phyloP scores from a whole-genome alignment of 2,113 vertebrate genomes.

The Archilochus colubris region DNA sequence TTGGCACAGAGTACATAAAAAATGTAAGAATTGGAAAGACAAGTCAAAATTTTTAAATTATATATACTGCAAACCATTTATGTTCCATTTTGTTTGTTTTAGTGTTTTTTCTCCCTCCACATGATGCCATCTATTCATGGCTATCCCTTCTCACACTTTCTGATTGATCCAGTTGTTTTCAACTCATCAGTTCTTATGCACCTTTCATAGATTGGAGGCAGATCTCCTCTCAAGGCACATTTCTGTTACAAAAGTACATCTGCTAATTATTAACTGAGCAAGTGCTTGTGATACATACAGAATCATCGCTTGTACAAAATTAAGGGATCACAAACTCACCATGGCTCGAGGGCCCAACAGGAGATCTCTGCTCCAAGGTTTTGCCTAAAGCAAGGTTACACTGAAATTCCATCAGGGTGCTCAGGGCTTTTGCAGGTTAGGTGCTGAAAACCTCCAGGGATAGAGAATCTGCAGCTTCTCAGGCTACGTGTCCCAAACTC shows the following conservation, averaged over 20 bases:
- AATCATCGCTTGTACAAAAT: neutral
- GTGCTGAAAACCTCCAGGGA: neutral
- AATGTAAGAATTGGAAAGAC: neutral
- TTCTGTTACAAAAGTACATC: neutral
- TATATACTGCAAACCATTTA: neutral
- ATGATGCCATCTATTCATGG: neutral
- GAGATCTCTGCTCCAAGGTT: neutral
- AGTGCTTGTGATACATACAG: neutral
- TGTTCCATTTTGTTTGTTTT: neutral
- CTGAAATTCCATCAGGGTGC: neutral
- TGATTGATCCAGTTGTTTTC: neutral
- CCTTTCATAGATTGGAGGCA: neutral
- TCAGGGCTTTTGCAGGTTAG: neutral
- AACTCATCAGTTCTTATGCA: neutral
- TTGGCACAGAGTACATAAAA: neutral
- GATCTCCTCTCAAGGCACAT: neutral
- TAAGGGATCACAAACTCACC: neutral
- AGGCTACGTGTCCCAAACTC: neutral
- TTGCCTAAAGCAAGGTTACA: neutral
- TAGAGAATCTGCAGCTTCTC: neutral
- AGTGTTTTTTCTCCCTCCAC: neutral
- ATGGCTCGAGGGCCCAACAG: neutral
- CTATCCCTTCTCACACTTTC: neutral
- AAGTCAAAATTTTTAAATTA: neutral
- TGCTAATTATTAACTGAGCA: neutral